These are phyloP conservation scores for Calidris pygmaea DNA, from an alignment of 2,113 vertebrate species.

Conservation along the genomic window DNA sequence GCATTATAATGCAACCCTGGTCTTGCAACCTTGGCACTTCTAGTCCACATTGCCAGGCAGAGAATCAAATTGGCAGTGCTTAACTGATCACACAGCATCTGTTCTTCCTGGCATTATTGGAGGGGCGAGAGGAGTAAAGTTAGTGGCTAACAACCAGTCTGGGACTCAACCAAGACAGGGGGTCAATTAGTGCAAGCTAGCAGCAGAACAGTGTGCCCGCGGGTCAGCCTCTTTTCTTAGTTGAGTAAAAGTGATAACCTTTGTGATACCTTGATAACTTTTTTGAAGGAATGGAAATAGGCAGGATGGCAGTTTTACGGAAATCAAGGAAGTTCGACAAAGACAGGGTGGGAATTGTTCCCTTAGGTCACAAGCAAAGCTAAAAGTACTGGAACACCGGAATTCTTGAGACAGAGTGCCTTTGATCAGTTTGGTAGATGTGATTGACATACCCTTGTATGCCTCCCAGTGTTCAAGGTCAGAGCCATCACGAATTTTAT, in stretches of 20 bases:
- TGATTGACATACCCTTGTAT: not conserved
- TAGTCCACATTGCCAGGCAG: not conserved
- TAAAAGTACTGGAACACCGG: not conserved
- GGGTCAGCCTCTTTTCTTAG: not conserved
- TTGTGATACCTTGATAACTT: not conserved
- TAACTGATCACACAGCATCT: not conserved
- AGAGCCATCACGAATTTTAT: not conserved
- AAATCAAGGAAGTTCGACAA: not conserved
- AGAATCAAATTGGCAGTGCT: conserved; percentile 20
- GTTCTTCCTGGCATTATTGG: not conserved
- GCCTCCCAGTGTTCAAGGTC: not conserved
- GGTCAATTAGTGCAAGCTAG: not conserved
- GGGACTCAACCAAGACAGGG: not conserved
- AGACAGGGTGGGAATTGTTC: not conserved
- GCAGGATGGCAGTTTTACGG: not conserved
- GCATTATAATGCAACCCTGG: not conserved
- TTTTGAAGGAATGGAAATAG: not conserved
- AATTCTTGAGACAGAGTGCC: not conserved
- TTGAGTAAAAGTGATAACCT: not conserved
- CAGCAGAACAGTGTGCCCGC: not conserved
- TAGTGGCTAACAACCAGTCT: not conserved
- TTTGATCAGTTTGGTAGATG: not conserved
- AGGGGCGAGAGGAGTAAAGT: not conserved
- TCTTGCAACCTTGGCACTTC: conserved; percentile 20
- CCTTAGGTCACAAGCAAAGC: not conserved